phyloP scores from a whole-genome alignment of 1,140 invertebrate genomes.

The Caenorhabditis tropicalis region DNA sequence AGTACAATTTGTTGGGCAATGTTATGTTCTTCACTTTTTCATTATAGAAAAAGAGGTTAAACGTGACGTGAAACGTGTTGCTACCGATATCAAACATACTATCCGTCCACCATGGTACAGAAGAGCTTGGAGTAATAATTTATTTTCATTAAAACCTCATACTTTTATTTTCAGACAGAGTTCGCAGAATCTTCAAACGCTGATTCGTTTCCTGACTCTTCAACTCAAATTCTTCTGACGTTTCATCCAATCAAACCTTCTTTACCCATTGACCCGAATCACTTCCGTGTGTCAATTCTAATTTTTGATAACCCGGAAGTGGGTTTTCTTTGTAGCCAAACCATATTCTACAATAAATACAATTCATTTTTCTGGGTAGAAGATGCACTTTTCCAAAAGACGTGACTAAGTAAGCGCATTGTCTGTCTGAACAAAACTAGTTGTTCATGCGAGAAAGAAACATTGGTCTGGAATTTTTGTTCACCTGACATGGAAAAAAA shows the following conservation, averaged over 20 bases:
- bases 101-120: slow-evolving; percentile 51
- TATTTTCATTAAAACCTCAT: neutral
- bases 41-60: slow-evolving; percentile 28
- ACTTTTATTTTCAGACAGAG: slow-evolving; percentile 28
- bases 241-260: neutral
- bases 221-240: neutral
- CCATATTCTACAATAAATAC: too few species aligned
- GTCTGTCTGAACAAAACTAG: too few species aligned
- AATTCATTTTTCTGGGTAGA: too few species aligned
- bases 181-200: slow-evolving; percentile 32
- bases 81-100: slow-evolving; percentile 42
- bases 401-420: too few species aligned
- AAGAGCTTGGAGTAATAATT: slow-evolving; percentile 46
- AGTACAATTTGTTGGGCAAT: neutral
- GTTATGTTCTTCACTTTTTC: neutral
- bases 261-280: too few species aligned
- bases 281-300: too few species aligned
- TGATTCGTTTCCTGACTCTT: neutral
- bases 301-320: too few species aligned
- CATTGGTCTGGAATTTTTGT: too few species aligned
- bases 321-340: too few species aligned
- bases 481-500: too few species aligned
- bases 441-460: too few species aligned
- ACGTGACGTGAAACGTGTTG: slow-evolving; percentile 38
- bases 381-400: too few species aligned